Base-by-base conservation (phyloP, 1,140 invertebrate species). In the Drosophila saltans region DNA sequence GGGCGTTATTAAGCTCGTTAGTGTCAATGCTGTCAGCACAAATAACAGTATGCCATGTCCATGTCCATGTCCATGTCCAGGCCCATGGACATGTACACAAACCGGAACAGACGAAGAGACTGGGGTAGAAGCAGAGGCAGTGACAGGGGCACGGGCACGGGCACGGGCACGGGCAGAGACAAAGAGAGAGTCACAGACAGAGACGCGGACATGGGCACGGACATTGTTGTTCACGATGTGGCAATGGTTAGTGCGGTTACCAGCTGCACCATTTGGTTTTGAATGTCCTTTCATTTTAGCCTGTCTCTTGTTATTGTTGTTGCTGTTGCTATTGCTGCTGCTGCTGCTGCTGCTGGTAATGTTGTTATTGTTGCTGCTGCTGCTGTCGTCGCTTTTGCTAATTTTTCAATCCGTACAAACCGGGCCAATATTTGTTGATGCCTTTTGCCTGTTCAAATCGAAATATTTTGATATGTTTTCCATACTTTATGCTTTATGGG, bases 1-100 rank as follows among this genome's bases (percentile, higher is more conserved):
- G 81, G 85, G 84, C 75, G 80, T 84, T 89, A 89, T 89, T 89
- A 89, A 89, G 84, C 84, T 89, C 85, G 85, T 89, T 89, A 89
- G 85, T 89, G 84, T 90, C 84, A 89, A 65, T 56, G 81, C 75
- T 84, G 80, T 89, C 85, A 89, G 84, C 80, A 78, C 74, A 81
- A 88, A 88, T 88, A 88, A 89, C 84, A 89, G 80, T 58, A 80
- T 69, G 85, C 78, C 78, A 64, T 64, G 58, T 71, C 78, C 63
- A 43, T 48, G 61, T 58, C 57, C 72, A 70, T 69, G 60, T 71
- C 66, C 75, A 74, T 73, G 70, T 71, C 78, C 63, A 43, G 30
- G 61, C 36, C 57, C 57, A 58, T 39, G 57, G 28, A 68, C 72
- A 71, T 24, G 21, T 4, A 26, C 45, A 26, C 21, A 52, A 24